A percentile compares a stretch with the other conserved stretches of the same genome.
These are phyloP conservation scores for Ctenomys sociabilis DNA, from an alignment of 2,113 vertebrate genomes.

Conservation along the genomic window DNA sequence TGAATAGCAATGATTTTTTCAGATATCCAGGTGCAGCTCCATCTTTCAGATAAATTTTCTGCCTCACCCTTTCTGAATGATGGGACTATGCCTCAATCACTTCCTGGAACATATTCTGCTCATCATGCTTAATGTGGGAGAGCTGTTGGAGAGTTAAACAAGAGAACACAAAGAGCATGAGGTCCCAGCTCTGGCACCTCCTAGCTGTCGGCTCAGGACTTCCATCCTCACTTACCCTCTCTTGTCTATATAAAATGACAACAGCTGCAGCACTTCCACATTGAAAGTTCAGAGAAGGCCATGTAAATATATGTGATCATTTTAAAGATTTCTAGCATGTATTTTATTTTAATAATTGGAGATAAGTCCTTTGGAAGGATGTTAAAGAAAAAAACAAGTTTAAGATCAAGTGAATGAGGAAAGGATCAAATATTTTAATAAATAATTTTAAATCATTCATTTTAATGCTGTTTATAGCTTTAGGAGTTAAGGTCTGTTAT, in stretches of 20 bases:
- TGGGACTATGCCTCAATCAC: not conserved
- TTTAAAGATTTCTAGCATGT: not conserved
- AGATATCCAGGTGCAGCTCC: not conserved
- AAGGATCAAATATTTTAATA: not conserved
- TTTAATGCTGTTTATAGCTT: not conserved
- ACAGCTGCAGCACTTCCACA: not conserved
- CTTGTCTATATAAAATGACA: not conserved
- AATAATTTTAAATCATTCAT: not conserved
- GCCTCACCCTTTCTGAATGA: not conserved
- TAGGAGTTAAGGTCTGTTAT: not conserved
- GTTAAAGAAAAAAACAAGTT: not conserved
- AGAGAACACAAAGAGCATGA: not conserved
- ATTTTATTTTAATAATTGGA: not conserved
- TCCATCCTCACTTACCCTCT: not conserved
- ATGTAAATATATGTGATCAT: not conserved
- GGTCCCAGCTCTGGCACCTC: not conserved
- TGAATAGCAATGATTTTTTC: not conserved
- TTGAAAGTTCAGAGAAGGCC: not conserved
- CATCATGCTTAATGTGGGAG: not conserved
- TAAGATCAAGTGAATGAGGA: not conserved
- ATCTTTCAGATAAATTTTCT: not conserved
- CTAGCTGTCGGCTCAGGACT: not conserved
- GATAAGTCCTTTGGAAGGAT: not conserved
- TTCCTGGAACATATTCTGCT: not conserved
- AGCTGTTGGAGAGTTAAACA: not conserved